Conservation (phyloP, 2,113 vertebrate species). For the Alexandromys fortis region DNA sequence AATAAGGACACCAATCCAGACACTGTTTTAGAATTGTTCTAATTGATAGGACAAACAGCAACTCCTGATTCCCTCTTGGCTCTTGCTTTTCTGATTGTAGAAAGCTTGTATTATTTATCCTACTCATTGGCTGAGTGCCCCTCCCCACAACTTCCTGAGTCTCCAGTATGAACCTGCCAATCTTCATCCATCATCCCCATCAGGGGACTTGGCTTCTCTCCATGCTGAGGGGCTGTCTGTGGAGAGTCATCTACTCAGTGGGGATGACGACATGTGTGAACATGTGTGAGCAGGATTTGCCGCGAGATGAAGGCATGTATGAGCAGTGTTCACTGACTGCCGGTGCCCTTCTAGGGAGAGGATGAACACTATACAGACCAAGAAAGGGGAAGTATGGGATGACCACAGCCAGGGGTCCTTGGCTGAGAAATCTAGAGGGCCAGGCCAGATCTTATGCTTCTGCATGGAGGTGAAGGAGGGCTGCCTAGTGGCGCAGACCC, state of each 20-base stretch:
- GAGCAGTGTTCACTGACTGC: not conserved
- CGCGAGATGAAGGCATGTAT: not conserved
- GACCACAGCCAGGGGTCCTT: not conserved
- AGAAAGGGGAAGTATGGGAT: not conserved
- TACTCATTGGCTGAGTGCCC: too few species aligned
- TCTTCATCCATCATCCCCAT: not conserved
- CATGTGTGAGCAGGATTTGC: too few species aligned
- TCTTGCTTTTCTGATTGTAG: too few species aligned
- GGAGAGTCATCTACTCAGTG: too few species aligned
- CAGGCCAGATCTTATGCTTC: not conserved
- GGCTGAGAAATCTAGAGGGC: not conserved
- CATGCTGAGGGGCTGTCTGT: not conserved
- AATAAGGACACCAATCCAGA: not conserved
- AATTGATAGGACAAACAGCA: not conserved
- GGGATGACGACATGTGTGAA: too few species aligned
- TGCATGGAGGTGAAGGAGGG: fast-evolving
- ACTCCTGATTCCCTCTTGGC: not conserved
- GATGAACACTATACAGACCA: not conserved
- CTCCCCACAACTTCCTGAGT: too few species aligned
- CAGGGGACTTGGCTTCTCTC: not conserved
- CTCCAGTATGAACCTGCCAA: fast-evolving
- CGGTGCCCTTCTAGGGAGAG: not conserved
- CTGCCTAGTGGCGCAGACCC: fast-evolving
- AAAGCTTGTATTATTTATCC: not conserved
- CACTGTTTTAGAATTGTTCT: not conserved